Evolutionary conservation across 1,140 invertebrate genomes (phyloP).

Genomic region (Zophobas atratus): DNA sequence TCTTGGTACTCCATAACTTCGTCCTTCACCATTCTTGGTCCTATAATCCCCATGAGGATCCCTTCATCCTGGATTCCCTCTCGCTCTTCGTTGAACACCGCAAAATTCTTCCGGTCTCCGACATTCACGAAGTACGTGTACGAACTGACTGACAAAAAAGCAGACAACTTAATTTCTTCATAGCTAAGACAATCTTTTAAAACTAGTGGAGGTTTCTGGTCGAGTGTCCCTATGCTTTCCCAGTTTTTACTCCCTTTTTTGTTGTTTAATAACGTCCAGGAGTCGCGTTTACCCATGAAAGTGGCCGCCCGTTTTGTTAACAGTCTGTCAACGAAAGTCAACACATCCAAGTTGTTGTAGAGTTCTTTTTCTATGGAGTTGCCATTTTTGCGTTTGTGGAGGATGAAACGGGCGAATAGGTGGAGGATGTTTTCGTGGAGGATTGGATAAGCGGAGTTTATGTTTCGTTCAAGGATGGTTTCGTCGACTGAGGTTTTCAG

Average conservation of each 20-base stretch:
- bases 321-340: constrained; percentile 72
- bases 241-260: constrained; percentile 68
- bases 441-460: constrained; percentile 70
- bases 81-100: constrained; percentile 45
- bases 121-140: constrained; percentile 60
- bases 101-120: constrained; percentile 59
- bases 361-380: constrained; percentile 70
- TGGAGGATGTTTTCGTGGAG: constrained; percentile 69
- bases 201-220: constrained; percentile 66
- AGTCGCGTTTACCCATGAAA: constrained; percentile 71
- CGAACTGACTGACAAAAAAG: constrained; percentile 59
- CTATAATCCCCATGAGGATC: constrained; percentile 67
- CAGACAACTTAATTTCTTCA: constrained; percentile 62
- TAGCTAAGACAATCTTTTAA: constrained; percentile 59
- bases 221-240: constrained; percentile 68
- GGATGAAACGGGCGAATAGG: constrained; percentile 68
- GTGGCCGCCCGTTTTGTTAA: constrained; percentile 72
- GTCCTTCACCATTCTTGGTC: constrained; percentile 67
- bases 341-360: constrained; percentile 72
- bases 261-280: constrained; percentile 70
- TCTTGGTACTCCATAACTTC: constrained; percentile 70
- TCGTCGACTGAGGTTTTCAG: constrained; percentile 63
- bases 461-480: constrained; percentile 66
- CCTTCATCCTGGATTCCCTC: constrained; percentile 55
- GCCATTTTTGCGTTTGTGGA: constrained; percentile 70